These are phyloP conservation scores for Ophion ellenae DNA, from an alignment of 2,888 invertebrate genomes.

Conservation along the genomic window DNA sequence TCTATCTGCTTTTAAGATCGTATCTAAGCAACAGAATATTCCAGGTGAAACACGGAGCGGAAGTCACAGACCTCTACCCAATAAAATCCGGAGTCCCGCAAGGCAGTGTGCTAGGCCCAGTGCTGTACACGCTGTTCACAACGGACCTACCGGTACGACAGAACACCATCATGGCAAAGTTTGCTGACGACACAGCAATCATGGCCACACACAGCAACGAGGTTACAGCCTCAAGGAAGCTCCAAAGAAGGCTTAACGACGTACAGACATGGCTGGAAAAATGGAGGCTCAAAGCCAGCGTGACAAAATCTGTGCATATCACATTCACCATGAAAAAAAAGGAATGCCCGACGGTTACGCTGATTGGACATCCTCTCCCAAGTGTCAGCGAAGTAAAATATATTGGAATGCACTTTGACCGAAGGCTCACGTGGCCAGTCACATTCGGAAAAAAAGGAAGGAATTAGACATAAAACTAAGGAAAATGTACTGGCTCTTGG, in stretches of 20 bases:
- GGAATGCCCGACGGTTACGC: too few species aligned
- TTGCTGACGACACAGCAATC: conserved; percentile 15
- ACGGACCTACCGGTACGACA: not conserved
- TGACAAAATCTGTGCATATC: too few species aligned
- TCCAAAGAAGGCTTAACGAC: too few species aligned
- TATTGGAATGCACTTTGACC: conserved; percentile 68
- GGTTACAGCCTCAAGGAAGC: not conserved
- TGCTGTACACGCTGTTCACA: conserved; percentile 10
- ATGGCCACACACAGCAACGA: conserved; percentile 12
- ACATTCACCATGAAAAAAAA: too few species aligned
- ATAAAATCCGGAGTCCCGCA: not conserved
- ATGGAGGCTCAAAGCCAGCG: too few species aligned
- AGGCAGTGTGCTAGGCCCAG: conserved; percentile 5
- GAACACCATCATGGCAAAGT: conserved; percentile 1
- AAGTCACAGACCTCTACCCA: conserved; percentile 10
- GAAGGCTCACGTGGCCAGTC: conserved; percentile 58
- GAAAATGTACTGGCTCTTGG: conserved; percentile 58
- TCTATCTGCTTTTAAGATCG: conserved; percentile 6
- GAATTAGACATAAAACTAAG: conserved; percentile 44
- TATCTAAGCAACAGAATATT: conserved; percentile 1
- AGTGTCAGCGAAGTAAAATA: conserved; percentile 61
- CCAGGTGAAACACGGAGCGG: not conserved
- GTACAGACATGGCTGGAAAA: too few species aligned
- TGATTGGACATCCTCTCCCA: too few species aligned
- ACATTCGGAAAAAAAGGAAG: conserved; percentile 45